Base-by-base conservation (phyloP, 2,113 vertebrate genomes). In the Channa argus region DNA sequence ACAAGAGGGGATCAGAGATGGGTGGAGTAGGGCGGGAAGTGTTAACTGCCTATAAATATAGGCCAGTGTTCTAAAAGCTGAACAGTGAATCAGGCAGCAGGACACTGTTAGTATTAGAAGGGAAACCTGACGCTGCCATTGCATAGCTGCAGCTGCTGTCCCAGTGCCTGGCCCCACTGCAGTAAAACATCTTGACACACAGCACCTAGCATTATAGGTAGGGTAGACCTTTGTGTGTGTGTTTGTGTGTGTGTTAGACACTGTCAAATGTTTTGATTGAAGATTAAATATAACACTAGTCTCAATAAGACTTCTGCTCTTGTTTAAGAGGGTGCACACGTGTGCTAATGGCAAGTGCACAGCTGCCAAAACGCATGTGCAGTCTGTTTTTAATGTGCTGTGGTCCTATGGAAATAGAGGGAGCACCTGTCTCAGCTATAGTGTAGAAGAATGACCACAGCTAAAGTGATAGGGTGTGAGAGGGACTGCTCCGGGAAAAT, bases 21-120 rank as follows among this genome's bases (percentile, higher is more conserved):
- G 85, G 63, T 15, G 83, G 72, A 71, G 74, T n/a, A 79, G 88
- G 79, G 87, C 79, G 93, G 91, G 88, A 91, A 94, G 95, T 94
- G 94, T 94, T 94, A 92, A 94, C 93, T 89, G 84, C 84, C 88
- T 95, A 94, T 95, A 95, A 97, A 97, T 96, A 96, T 96, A 97
- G 95, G 93, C 85, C 85, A 93, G 94, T 93, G 93, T 91, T 95
- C 96, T 96, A 97, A 97, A 98, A 96, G 93, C 92, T 93, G 96
- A 95, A 89, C 81, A 92, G 94, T 96, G 96, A 96, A 95, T 97
- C 96, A 96, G 93, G 93, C 84, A 89, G 92, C 87, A 8, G 62
- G 71, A 86, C 80, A 87, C 82, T 78, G 88, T 84, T 92, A 89
- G 91, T 92, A 94, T 96, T 94, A 94, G 94, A 90, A 85, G 82